Evolutionary conservation across 1,140 invertebrate species (phyloP), one percentile per base, ranked within the genome.

Genomic region (Argopecten irradians): DNA sequence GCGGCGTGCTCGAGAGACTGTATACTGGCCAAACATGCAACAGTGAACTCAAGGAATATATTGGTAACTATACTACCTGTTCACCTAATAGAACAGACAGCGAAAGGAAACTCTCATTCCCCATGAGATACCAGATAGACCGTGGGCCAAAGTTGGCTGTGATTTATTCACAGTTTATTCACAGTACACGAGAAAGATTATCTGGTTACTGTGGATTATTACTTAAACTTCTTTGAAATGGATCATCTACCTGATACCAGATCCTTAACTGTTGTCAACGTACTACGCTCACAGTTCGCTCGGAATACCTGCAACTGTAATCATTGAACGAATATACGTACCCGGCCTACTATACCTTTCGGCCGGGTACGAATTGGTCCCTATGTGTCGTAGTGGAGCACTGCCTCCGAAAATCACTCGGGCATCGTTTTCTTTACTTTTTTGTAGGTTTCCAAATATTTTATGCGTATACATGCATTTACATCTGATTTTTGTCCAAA

Each of bases 1-100:
- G n/a, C 88, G 87, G 33, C 71, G 91, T 43, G 90, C 91, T 16
- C 43, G 86, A 82, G 84, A 92, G 33, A 36, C 39, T 35, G 71
- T 92, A 7, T 92, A 88, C 85, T 92, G 92, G 89, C 92, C 91
- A 0, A 85, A 87, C 16, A 92, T 93, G 92, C n/a, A 88, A 89
- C 2, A 28, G 36, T 16, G 89, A 93, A 39, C 89, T 92, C 14
- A 55, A 87, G 34, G 32, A 91, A 14, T 90, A 87, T 43, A 87
- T 92, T 14, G 36, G 82, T 19, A 28, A 83, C 0, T 92, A 90
- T 88, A 87, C 89, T 28, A 87, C 84, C 5, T 93, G 91, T 86
- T 28, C 16, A n/a, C 84, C 46, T 87, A n/a, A 46, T 35, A 32
- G 1, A 36, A n/a, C 0, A 82, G 87, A n/a, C 90, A 90, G 55